phyloP scores from a whole-genome alignment of 2,797 vertebrate genomes.

The Carapus acus region DNA sequence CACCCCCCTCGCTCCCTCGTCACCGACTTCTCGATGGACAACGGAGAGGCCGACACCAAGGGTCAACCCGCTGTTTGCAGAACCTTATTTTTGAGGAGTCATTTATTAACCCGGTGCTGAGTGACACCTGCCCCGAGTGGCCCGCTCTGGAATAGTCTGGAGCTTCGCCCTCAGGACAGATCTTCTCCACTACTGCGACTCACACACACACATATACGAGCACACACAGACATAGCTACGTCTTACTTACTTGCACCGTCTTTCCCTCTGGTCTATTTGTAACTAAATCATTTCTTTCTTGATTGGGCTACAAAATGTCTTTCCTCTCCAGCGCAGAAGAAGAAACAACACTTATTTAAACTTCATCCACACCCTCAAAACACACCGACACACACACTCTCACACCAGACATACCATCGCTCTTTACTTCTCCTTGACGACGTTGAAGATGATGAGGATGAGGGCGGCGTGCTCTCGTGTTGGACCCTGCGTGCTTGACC shows the following conservation, averaged over 20 bases:
- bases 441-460: constrained; percentile 31
- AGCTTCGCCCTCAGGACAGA: too few species aligned
- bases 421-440: neutral
- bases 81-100: constrained; percentile 39
- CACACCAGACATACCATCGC: neutral
- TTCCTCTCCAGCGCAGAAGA: neutral
- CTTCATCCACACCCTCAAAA: too few species aligned
- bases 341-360: neutral
- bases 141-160: too few species aligned
- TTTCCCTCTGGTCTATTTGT: too few species aligned
- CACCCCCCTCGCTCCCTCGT: too few species aligned
- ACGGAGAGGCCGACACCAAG: constrained; percentile 37
- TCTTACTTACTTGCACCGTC: too few species aligned
- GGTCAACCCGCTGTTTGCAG: constrained; percentile 51
- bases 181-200: neutral
- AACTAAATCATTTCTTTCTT: neutral
- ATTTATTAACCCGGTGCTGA: constrained; percentile 64
- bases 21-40: too few species aligned
- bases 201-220: too few species aligned
- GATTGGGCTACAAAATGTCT: neutral
- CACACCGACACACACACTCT: neutral
- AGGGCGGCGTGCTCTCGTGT: constrained; percentile 52
- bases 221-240: too few species aligned
- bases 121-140: constrained; percentile 27
- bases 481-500: constrained; percentile 31